phyloP scores from a whole-genome alignment of 2,113 vertebrate species.

The Xerus inauris region DNA sequence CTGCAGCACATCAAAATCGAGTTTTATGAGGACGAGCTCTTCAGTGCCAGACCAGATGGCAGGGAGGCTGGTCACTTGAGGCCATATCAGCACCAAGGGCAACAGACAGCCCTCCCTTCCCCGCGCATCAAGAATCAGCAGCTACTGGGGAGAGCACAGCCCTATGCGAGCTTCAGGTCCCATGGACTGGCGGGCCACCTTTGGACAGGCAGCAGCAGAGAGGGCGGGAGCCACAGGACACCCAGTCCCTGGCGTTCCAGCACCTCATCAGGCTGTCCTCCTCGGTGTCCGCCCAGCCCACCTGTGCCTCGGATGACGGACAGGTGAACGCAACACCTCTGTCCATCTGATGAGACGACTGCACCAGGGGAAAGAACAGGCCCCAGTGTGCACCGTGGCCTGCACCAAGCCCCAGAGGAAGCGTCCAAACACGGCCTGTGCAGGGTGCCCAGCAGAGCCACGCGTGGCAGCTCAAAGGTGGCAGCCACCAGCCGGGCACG shows the following conservation, averaged over 20 bases:
- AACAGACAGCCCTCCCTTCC: not conserved
- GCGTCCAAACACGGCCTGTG: too few relatives aligned
- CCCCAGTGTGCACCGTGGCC: too few relatives aligned
- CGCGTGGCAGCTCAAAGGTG: not conserved
- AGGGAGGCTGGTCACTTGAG: not conserved
- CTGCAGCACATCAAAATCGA: accelerated
- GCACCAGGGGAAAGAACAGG: not conserved
- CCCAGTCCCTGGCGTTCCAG: not conserved
- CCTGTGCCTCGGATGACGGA: too few relatives aligned
- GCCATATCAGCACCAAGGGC: accelerated
- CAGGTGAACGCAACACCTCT: not conserved
- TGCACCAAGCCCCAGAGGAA: too few relatives aligned
- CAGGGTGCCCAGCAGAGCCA: too few relatives aligned
- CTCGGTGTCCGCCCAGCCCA: not conserved
- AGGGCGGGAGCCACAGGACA: accelerated
- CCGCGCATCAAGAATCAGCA: not conserved
- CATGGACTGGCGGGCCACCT: not conserved
- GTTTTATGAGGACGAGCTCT: not conserved
- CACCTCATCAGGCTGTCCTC: not conserved
- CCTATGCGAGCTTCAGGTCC: not conserved
- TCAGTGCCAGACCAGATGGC: not conserved
- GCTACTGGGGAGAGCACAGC: not conserved
- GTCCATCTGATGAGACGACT: accelerated
- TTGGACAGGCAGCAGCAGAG: too few relatives aligned
- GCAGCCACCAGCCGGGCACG: too few relatives aligned